Evolutionary conservation across 2,113 vertebrate genomes (phyloP), one percentile per base, ranked within the genome.

Genomic region (Hemibagrus wyckioides): DNA sequence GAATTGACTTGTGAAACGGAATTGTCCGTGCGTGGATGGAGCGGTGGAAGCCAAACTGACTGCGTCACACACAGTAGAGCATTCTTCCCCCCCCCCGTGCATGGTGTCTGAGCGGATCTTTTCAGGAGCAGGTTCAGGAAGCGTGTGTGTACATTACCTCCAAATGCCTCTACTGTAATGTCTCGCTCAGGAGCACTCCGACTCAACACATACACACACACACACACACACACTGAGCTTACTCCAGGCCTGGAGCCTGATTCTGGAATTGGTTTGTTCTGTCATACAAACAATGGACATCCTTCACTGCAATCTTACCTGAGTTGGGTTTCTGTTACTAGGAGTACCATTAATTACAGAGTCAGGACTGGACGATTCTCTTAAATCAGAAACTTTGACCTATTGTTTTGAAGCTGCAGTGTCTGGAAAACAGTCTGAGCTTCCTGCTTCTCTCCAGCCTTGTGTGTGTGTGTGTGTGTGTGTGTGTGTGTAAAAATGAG

Each of bases 401-500:
- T 2, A 3, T 50, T 0, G 2, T 77, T 30, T n/a, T 48, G 69
- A 39, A 2, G 4, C 28, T 14, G 39, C 11, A 44, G 73, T 48
- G 73, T 76, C 41, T n/a, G 25, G 41, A 44, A 10, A 44, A 13
- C 41, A 25, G 23, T 44, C 39, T 39, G 36, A 90, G 88, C 92
- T 93, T 94, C 92, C 90, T 85, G 65, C 89, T 81, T 57, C 80
- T 90, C 90, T 86, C 86, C 44, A 90, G 91, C 7, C 7, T 44
- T 44, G 44, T 44, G 44, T 44, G 44, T 48, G 44, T 48, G 44
- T 48, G 93, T 90, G 94, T 91, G 93, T 69, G 63, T 69, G 54
- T 10, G 9, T 92, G 93, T 89, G 80, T 56, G 86, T 94, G 93
- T 87, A 90, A 94, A 91, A 77, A 36, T 21, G 81, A 48, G 41